Evolutionary conservation across 2,797 vertebrate genomes (phyloP).

Genomic region (Melanotaenia parkinsoni): DNA sequence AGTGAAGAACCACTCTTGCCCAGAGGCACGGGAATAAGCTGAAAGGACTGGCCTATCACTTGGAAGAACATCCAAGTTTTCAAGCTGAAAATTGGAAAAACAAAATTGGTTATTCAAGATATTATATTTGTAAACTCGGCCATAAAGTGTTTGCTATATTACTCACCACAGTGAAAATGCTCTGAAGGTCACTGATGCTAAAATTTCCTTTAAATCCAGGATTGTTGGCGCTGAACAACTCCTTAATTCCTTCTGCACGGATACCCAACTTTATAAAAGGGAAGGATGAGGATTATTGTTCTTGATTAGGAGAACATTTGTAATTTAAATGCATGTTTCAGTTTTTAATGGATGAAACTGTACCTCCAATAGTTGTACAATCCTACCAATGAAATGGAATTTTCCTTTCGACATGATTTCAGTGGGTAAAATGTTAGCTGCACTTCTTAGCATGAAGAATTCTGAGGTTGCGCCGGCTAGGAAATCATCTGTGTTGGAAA

Average conservation of each 20-base stretch:
- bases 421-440: constrained; percentile 80
- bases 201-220: constrained; percentile 78
- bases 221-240: constrained; percentile 71
- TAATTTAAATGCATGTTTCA: not conserved
- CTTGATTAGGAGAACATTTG: not conserved
- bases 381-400: constrained; percentile 80
- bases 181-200: constrained; percentile 71
- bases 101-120: not conserved
- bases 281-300: not conserved
- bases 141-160: not conserved
- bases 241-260: constrained; percentile 81
- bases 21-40: constrained; percentile 76
- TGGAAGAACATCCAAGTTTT: constrained; percentile 83
- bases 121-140: not conserved
- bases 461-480: constrained; percentile 79
- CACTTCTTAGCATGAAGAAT: constrained; percentile 81
- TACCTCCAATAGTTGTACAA: constrained; percentile 87
- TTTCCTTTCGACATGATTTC: constrained; percentile 79
- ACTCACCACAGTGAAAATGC: constrained; percentile 83
- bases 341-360: not conserved
- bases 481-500: constrained; percentile 72
- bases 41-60: constrained; percentile 79
- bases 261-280: constrained; percentile 81
- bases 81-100: constrained; percentile 76
- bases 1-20: constrained; percentile 84